Base-by-base conservation (phyloP, 2,797 vertebrate species). In the Acanthis flammea region DNA sequence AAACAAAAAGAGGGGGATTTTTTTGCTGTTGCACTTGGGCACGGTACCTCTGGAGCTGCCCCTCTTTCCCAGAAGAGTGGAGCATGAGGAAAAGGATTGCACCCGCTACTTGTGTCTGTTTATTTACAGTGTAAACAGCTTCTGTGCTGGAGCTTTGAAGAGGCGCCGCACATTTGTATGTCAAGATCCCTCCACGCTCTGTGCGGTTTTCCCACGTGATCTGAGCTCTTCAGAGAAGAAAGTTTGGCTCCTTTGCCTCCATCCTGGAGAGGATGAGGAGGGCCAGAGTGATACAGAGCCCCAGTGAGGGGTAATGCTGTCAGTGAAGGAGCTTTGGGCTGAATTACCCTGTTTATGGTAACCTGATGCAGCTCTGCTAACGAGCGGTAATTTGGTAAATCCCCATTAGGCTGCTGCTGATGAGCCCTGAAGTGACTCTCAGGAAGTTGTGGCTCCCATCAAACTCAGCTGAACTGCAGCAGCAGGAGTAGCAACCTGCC, bases 51-150 rank as follows among this genome's bases (percentile, higher is more conserved):
- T 66, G 44, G 50, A 84, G 57, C 70, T 93, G 76, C 83, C 37
- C 50, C 65, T 72, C 68, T 83, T 54, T 48, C 51, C 47, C 72
- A 90, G 82, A 62, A 42, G 53, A 90, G 37, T 6, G 5, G 41
- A 88, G 45, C 19, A 2, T 11, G 67, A 93, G 86, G 90, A 92
- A 76, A 79, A 89, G 44, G 84, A 61, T 85, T 74, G 86, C 84
- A 83, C 81, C 88, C 86, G 17, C 93, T 97, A 93, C 95, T 95
- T 96, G 94, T 96, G 90, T 96, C 96, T 96, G 82, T 96, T 96
- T 96, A 89, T 97, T 98, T 97, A 97, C 89, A 96, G 94, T 96
- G 83, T 96, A 96, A 97, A 97, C 96, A 97, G 80, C 86, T 93
- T 53, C 94, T 91, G 90, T 86, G 85, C 95, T 91, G 92, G 54